Conservation (phyloP, 2,113 vertebrate genomes). For the Probosciger aterrimus region DNA sequence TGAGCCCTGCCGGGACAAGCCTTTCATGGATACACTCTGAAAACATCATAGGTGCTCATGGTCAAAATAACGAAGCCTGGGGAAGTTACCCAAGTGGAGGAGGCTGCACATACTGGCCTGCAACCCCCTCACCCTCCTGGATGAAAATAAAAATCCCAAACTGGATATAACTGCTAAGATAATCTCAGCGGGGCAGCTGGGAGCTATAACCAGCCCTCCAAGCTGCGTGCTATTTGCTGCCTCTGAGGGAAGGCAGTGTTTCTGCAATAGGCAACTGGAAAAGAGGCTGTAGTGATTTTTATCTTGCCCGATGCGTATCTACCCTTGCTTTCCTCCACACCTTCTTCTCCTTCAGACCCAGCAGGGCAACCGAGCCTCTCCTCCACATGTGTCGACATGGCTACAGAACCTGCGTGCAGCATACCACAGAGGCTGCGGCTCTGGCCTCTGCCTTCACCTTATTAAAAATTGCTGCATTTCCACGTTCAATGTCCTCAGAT, state of each 20-base stretch:
- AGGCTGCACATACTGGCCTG: not conserved
- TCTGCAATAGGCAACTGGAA: not conserved
- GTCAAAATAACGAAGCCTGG: not conserved
- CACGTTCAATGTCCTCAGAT: not conserved
- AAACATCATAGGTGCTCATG: not conserved
- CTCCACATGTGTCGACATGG: not conserved
- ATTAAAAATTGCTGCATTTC: constrained; percentile 34
- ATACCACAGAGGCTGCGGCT: not conserved
- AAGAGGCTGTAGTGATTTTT: not conserved
- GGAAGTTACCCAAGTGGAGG: not conserved
- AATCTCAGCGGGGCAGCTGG: constrained; percentile 5
- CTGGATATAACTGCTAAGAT: not conserved
- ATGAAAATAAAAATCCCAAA: constrained; percentile 30
- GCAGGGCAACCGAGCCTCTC: not conserved
- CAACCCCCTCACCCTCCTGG: not conserved
- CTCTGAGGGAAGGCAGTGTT: not conserved
- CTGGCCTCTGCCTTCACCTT: not conserved
- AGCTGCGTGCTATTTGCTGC: not conserved
- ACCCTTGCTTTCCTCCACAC: not conserved
- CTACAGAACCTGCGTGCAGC: constrained; percentile 49
- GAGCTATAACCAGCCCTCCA: not conserved
- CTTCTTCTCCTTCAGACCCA: not conserved
- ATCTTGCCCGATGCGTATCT: not conserved
- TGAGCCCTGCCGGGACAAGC: not conserved
- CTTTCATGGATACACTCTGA: accelerated